Evolutionary conservation across 2,113 vertebrate genomes (phyloP).

Genomic region (Noturus placidus): DNA sequence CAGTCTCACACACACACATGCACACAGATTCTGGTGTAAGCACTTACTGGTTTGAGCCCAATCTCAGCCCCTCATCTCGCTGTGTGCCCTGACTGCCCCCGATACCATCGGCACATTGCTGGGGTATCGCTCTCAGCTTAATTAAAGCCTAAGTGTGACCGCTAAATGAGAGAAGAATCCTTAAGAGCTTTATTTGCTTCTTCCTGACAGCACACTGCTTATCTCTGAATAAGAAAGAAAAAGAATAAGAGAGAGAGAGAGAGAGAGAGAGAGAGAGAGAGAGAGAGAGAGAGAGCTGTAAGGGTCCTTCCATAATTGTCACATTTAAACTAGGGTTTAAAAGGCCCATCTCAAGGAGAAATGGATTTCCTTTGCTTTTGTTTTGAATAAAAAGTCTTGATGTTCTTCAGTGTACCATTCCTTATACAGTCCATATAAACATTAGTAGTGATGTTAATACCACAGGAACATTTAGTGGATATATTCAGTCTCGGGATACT

Average conservation of each 20-base stretch:
- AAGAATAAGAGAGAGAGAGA: conserved; percentile 1
- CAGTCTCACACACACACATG: conserved; percentile 52
- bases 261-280: too few species aligned
- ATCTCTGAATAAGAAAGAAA: conserved; percentile 61
- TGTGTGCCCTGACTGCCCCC: conserved; percentile 51
- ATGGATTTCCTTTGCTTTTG: not conserved
- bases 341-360: not conserved
- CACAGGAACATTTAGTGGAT: not conserved
- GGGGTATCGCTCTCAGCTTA: conserved; percentile 66
- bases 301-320: conserved; percentile 50
- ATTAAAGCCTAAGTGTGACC: conserved; percentile 74
- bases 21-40: conserved; percentile 33
- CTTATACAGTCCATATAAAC: not conserved
- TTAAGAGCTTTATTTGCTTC: conserved; percentile 75
- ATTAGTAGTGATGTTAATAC: not conserved
- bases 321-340: conserved; percentile 33
- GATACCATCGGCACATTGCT: conserved; percentile 73
- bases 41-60: conserved; percentile 50
- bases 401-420: not conserved
- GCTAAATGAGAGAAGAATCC: conserved; percentile 74
- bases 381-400: not conserved
- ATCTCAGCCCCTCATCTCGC: conserved; percentile 58
- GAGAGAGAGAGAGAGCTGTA: conserved; percentile 48
- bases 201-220: conserved; percentile 65
- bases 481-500: not conserved